phyloP scores from a whole-genome alignment of 2,113 vertebrate genomes.

The Phaethon lepturus region DNA sequence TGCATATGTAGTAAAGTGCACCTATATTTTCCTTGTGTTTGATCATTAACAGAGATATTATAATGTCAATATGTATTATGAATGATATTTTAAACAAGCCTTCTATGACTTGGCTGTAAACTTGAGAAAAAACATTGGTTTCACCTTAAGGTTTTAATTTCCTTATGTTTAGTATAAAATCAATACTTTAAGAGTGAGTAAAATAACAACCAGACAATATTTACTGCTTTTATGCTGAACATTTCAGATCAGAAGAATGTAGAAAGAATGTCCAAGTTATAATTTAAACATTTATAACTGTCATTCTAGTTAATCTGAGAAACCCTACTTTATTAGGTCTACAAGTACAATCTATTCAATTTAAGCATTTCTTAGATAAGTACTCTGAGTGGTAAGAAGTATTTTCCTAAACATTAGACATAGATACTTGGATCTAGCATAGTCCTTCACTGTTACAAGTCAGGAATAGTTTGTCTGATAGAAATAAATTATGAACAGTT shows the following conservation, averaged over 20 bases:
- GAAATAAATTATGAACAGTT: neutral
- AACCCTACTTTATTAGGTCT: constrained; percentile 34
- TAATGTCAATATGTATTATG: constrained; percentile 49
- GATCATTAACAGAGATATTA: constrained; percentile 58
- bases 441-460: neutral
- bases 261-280: constrained; percentile 30
- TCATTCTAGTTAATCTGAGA: constrained; percentile 31
- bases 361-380: constrained; percentile 32
- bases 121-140: constrained; percentile 64
- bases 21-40: constrained; percentile 53
- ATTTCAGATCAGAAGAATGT: constrained; percentile 1
- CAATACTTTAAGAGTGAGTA: constrained; percentile 65
- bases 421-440: neutral
- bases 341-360: constrained; percentile 36
- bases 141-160: constrained; percentile 71
- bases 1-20: constrained; percentile 18
- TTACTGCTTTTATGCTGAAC: constrained; percentile 59
- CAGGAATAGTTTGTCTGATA: neutral
- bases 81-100: constrained; percentile 61
- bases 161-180: constrained; percentile 65
- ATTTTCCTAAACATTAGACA: neutral
- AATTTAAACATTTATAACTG: constrained; percentile 59
- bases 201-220: constrained; percentile 67
- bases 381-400: neutral
- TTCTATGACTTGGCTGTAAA: constrained; percentile 60